Evolutionary conservation across 2,797 vertebrate genomes (phyloP), one percentile per base, ranked within the genome.

Genomic region (Uromys caudimaculatus): DNA sequence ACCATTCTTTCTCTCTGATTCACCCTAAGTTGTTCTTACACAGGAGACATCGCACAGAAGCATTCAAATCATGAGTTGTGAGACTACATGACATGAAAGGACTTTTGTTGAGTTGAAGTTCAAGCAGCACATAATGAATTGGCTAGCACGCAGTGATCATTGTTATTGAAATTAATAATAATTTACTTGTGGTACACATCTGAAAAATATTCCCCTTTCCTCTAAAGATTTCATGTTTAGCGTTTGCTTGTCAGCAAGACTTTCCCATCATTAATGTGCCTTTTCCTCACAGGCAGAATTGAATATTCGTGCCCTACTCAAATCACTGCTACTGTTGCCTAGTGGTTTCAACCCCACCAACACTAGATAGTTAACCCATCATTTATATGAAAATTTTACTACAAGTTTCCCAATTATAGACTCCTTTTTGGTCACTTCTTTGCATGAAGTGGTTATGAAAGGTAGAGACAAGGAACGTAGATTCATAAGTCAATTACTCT

Each of bases 151-250:
- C 24, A 89, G 90, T 90, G 50, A 94, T 94, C 78, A 86, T 38
- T 97, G 93, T 97, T 97, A 94, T 44, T 97, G 89, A 94, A 97
- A 85, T 92, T 97, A 47, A 67, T 90, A 95, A 97, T 8, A 47
- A 97, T 95, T 98, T 93, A 89, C 62, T 97, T 96, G 54, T 89
- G 97, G 82, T 1, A 5, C 52, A 2, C 75, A 98, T 97, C 92
- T 97, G 82, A 91, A 97, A 97, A 98, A 97, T 19, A 38, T 89
- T 98, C 97, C 97, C 98, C 54, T 98, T 98, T 94, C 79, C 50
- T 84, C 96, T 96, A 93, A 88, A 54, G 96, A 97, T 95, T 41
- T 95, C 94, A 93, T 94, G 96, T 82, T 95, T 50, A 96, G 81
- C 84, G 93, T 95, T 95, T 92, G 62, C 93, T 94, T 97, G 89